Percentiles rank a stretch among this genome's conserved stretches.
Conservation (phyloP, 2,113 vertebrate species). For the Pleuronectes platessa region DNA sequence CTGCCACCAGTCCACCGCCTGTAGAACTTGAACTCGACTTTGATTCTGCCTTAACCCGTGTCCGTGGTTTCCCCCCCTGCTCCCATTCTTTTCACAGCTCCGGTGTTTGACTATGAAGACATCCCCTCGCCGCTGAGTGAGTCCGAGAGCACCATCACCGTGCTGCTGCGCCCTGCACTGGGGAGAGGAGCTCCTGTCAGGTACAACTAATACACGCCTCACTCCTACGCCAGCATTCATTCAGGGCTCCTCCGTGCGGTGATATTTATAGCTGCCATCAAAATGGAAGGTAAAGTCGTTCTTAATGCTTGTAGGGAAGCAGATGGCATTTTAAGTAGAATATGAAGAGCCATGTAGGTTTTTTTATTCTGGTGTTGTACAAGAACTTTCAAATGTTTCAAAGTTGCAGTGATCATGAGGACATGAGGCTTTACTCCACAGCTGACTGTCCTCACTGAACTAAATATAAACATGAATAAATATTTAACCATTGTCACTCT, state of each 20-base stretch:
- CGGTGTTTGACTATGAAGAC: conserved; percentile 94
- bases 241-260: conserved; percentile 16
- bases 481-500: background rate
- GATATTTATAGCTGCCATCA: conserved; percentile 52
- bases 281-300: background rate
- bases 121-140: conserved; percentile 90
- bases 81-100: conserved; percentile 79
- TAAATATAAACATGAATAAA: background rate
- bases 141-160: conserved; percentile 94
- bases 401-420: background rate
- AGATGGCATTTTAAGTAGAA: background rate
- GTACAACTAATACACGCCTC: conserved; percentile 71
- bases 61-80: background rate
- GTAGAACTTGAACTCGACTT: background rate
- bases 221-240: conserved; percentile 32
- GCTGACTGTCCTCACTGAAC: background rate
- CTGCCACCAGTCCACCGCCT: too few species aligned
- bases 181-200: conserved; percentile 95
- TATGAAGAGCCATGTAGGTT: too few species aligned
- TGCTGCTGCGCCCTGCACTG: conserved; percentile 92
- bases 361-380: background rate
- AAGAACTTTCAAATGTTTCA: background rate
- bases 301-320: background rate
- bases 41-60: background rate
- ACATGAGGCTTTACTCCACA: background rate